Evolutionary conservation across 2,797 vertebrate genomes (phyloP), one percentile per base, ranked within the genome.

Genomic region (Eremophila alpestris): DNA sequence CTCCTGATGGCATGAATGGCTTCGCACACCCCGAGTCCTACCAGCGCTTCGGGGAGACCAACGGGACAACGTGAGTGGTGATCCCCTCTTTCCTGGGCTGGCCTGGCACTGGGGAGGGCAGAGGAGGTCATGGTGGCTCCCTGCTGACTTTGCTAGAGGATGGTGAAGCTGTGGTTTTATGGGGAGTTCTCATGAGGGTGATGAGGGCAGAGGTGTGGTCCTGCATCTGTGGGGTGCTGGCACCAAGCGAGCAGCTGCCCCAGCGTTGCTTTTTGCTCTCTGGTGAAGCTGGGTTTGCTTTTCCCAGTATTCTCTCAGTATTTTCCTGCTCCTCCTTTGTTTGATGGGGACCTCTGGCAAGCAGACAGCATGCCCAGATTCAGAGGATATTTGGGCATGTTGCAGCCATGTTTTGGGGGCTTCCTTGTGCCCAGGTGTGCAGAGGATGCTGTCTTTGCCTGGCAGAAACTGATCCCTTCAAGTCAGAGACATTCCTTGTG

Each of bases 1-100:
- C 98, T 0, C 94, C 98, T 0, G 93, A 92, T 0, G 96, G 95
- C 58, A 93, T 97, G 16, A 97, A 96, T 0, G 93, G 85, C 78
- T 97, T 98, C 0, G 62, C 94, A 3, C 91, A 93, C 45, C 88
- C 97, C 0, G 90, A 96, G 27, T 94, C 98, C 92, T 98, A 98
- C 82, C 98, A 97, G 91, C 96, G 98, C 34, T 97, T 98, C 0
- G 98, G 97, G 71, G 98, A 98, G 64, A 91, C 64, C 90, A 95
- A 92, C 0, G 97, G 95, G 27, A 98, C 97, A 7, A 98, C 98
- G 98, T 98, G 90, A 98, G 98, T 97, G 56, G 32, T 7, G 16
- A 26, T 75, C 29, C 30, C 38, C 45, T 74, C 63, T 29, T 22
- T 32, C 16, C 38, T 1, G 26, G n/a, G 63, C 48, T 69, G 75